Evolutionary conservation across 2,888 invertebrate species (phyloP), one percentile per base, ranked within the genome.

Genomic region (Spisula subtruncata): DNA sequence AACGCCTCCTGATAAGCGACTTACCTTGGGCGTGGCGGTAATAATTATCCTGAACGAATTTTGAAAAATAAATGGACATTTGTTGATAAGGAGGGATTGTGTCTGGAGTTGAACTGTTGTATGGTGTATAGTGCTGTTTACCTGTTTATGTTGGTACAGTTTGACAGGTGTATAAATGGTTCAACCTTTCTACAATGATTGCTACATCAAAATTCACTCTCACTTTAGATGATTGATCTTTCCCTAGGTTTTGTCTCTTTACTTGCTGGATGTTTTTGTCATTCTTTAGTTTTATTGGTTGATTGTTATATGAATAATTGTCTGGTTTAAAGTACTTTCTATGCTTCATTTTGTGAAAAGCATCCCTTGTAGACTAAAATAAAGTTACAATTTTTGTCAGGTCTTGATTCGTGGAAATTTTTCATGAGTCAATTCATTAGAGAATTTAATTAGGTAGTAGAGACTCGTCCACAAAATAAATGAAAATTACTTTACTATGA

Each of bases 31-130:
- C 18, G 75, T 75, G 75, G 75, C 32, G 8, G 35, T 32, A 32
- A 66, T 66, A 66, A 66, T 66, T 25, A 25, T 66, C 60, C 20
- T 66, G 25, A 25, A 25, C 25, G n/a, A n/a, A 66, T 66, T 66
- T 66, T 25, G 60, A 66, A 66, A 66, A 66, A 66, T 66, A 66
- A 66, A 66, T 66, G 25, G 60, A 66, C 60, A 66, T 5, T 66
- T 66, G 20, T 6, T 20, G n/a, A 66, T 10, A 25, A 25, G 60
- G 25, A 25, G 25, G 60, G 60, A 66, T 66, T 25, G 60, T 66
- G 0, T 10, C 1, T 66, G 20, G 60, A 66, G 25, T 66, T n/a
- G n/a, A n/a, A 66, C n/a, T 25, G 4, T 25, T 66, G 60, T 66
- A 41, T 41, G 41, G 41, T 41, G 41, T n/a, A n/a, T n/a, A n/a